These are phyloP conservation scores for Stichodactyla helianthus DNA, from an alignment of 64 coral and sea anemone genomes.

Conservation along the genomic window DNA sequence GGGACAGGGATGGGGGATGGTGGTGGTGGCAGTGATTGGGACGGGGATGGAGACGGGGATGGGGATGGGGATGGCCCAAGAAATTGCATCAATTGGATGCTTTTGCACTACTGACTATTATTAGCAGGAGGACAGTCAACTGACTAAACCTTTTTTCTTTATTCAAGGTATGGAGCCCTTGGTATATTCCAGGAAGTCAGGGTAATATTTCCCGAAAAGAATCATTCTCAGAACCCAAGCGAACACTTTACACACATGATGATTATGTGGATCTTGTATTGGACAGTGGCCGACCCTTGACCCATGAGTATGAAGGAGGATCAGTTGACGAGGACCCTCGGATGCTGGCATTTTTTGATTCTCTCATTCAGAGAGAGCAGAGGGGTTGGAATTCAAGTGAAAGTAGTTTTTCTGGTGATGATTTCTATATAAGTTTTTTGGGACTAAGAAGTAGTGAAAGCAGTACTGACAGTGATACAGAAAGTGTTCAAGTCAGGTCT, in stretches of 20 bases:
- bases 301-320: slow-evolving; percentile 73
- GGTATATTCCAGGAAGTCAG: not conserved
- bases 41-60: too few species aligned
- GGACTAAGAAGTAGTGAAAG: slow-evolving; percentile 50
- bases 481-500: slow-evolving; percentile 25
- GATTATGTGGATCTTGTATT: slow-evolving; percentile 75
- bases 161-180: slow-evolving; percentile 89
- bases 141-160: not conserved
- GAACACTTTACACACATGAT: slow-evolving; percentile 71
- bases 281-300: slow-evolving; percentile 63
- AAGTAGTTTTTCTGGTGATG: slow-evolving; percentile 57
- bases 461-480: slow-evolving; percentile 62
- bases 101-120: too few species aligned
- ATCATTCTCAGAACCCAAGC: not conserved
- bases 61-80: too few species aligned
- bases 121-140: too few species aligned
- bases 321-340: slow-evolving; percentile 81
- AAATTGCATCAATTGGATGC: too few species aligned
- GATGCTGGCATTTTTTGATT: slow-evolving; percentile 94
- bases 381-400: slow-evolving; percentile 47
- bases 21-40: too few species aligned
- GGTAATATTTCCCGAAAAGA: not conserved
- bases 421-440: slow-evolving; percentile 58
- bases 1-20: too few species aligned
- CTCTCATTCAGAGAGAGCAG: slow-evolving; percentile 73